These are phyloP conservation scores for Zygogramma bicolorata DNA, from an alignment of 2,888 invertebrate genomes.

Conservation along the genomic window DNA sequence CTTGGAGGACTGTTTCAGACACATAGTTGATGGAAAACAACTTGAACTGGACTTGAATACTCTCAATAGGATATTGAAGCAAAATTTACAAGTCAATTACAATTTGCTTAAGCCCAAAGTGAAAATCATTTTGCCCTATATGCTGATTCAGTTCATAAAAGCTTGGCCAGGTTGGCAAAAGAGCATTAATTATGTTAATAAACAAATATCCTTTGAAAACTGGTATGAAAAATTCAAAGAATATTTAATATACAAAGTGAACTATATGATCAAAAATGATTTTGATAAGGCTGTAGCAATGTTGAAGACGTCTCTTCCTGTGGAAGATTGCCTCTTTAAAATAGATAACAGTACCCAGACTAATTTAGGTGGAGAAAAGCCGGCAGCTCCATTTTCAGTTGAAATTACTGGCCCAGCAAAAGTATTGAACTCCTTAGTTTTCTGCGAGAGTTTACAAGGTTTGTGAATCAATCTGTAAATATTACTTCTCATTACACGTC, in stretches of 20 bases:
- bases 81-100: slow-evolving; percentile 32
- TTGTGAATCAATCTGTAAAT: not conserved
- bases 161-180: slow-evolving; percentile 43
- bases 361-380: slow-evolving; percentile 21
- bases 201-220: slow-evolving; percentile 36
- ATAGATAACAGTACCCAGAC: slow-evolving; percentile 39
- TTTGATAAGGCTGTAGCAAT: slow-evolving; percentile 29
- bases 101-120: slow-evolving; percentile 31
- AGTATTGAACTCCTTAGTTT: slow-evolving; percentile 39
- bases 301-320: slow-evolving; percentile 21
- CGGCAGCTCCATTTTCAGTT: slow-evolving; percentile 31
- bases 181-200: slow-evolving; percentile 25
- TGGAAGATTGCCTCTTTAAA: slow-evolving; percentile 27
- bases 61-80: slow-evolving; percentile 29
- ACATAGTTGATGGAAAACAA: slow-evolving; percentile 36
- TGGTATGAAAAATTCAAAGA: slow-evolving; percentile 41
- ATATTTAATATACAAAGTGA: slow-evolving; percentile 39
- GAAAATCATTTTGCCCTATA: slow-evolving; percentile 30
- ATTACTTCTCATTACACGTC: not conserved
- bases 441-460: slow-evolving; percentile 37
- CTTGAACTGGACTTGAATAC: slow-evolving; percentile 29
- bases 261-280: slow-evolving; percentile 39
- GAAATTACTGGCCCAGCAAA: slow-evolving; percentile 34
- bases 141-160: slow-evolving; percentile 40
- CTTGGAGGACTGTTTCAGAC: slow-evolving; percentile 34